Evolutionary conservation across 2,888 invertebrate species (phyloP).

Genomic region (Sinotaia quadrata): DNA sequence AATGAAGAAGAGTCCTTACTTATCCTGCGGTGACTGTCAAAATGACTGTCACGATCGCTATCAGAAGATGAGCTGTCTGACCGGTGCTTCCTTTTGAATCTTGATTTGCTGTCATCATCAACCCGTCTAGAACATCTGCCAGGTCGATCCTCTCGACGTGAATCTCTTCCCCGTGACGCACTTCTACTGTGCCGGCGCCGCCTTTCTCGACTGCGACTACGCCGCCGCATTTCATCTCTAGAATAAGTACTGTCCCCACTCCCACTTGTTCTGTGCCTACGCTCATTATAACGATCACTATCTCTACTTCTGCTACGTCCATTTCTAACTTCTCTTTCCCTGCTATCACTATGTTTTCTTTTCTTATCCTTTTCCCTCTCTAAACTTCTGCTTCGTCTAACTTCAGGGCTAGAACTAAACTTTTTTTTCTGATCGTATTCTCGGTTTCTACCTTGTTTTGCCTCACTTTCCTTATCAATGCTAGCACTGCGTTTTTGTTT

Average conservation of each 20-base stretch:
- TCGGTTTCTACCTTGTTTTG: constrained; percentile 16
- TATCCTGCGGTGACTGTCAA: constrained; percentile 36
- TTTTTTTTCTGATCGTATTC: constrained; percentile 24
- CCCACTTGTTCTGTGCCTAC: constrained; percentile 27
- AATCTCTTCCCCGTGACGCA: constrained; percentile 15
- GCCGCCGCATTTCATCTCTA: constrained; percentile 33
- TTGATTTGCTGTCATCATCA: constrained; percentile 29
- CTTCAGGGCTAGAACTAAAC: constrained; percentile 31
- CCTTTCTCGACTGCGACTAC: constrained; percentile 38
- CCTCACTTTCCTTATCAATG: constrained; percentile 32
- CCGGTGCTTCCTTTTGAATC: constrained; percentile 47
- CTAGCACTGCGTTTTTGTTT: constrained; percentile 26
- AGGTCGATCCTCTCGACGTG: not conserved
- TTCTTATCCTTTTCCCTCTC: constrained; percentile 28
- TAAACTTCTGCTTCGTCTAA: constrained; percentile 36
- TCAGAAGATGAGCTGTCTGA: constrained; percentile 54
- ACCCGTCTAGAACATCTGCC: not conserved
- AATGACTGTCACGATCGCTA: constrained; percentile 43
- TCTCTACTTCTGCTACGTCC: constrained; percentile 41
- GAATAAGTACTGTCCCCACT: constrained; percentile 19
- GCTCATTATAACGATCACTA: constrained; percentile 38
- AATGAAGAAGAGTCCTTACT: constrained; percentile 37
- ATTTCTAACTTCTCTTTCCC: constrained; percentile 36
- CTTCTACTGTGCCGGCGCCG: constrained; percentile 13
- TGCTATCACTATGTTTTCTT: constrained; percentile 34